phyloP scores from a whole-genome alignment of 2,797 vertebrate species.

The Pogoniulus pusillus region DNA sequence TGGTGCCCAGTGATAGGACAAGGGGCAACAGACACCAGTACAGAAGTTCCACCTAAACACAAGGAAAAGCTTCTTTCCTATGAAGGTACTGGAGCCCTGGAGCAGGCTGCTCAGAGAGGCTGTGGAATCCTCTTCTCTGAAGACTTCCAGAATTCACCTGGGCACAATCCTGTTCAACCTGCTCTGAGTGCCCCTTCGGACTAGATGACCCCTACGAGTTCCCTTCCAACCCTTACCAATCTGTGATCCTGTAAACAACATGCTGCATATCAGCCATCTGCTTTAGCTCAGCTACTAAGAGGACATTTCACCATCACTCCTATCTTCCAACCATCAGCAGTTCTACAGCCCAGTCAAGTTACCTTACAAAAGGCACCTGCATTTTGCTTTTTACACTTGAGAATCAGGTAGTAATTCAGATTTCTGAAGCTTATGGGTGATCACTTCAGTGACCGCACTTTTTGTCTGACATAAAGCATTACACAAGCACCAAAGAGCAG shows the following conservation, averaged over 20 bases:
- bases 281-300: neutral
- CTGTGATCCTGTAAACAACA: neutral
- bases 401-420: neutral
- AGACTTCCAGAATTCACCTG: too few species aligned
- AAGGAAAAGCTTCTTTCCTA: too few species aligned
- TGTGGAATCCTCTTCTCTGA: too few species aligned
- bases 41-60: too few species aligned
- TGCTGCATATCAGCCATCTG: neutral
- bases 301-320: neutral
- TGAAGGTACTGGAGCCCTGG: too few species aligned
- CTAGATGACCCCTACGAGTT: too few species aligned
- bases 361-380: neutral
- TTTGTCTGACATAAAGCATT: neutral
- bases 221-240: too few species aligned
- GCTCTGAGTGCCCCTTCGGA: too few species aligned
- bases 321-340: neutral
- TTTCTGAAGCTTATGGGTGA: neutral
- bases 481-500: accelerated
- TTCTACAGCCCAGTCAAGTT: neutral
- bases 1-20: too few species aligned
- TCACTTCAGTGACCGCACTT: neutral
- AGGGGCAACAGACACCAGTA: too few species aligned
- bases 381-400: neutral
- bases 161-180: too few species aligned
- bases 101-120: too few species aligned